These are phyloP conservation scores for Loripinus fragilis DNA, from an alignment of 2,888 invertebrate genomes.

Conservation along the genomic window DNA sequence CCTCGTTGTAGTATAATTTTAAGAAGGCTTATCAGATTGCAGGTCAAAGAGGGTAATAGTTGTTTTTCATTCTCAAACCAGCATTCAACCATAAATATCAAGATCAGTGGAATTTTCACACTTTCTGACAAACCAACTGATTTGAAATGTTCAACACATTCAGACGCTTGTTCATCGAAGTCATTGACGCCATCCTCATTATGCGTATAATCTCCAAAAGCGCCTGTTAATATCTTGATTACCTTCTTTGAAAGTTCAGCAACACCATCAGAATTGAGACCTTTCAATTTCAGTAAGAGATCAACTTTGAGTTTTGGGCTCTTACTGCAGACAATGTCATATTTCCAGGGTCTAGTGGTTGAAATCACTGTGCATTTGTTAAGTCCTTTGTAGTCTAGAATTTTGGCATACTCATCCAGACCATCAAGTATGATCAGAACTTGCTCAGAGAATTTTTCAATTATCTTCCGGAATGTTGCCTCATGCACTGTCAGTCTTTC, in stretches of 20 bases:
- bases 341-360: conserved; percentile 8
- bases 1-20: background rate
- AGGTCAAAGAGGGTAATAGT: background rate
- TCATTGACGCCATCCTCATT: background rate
- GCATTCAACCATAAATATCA: background rate
- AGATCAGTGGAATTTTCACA: background rate
- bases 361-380: background rate
- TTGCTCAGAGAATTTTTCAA: background rate
- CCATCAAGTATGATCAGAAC: background rate
- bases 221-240: background rate
- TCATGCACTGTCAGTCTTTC: background rate
- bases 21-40: background rate
- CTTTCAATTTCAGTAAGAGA: background rate
- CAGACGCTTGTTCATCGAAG: background rate
- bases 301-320: conserved; percentile 1
- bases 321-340: background rate
- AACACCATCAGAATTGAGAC: background rate
- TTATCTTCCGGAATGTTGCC: background rate
- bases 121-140: background rate
- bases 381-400: background rate
- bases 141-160: background rate
- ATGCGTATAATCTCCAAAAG: background rate
- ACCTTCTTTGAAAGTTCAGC: background rate
- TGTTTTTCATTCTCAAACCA: background rate
- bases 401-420: background rate